Percentiles rank a stretch among this genome's conserved stretches.
phyloP scores from a whole-genome alignment of 2,888 invertebrate species.

The Nomada ruficornis region DNA sequence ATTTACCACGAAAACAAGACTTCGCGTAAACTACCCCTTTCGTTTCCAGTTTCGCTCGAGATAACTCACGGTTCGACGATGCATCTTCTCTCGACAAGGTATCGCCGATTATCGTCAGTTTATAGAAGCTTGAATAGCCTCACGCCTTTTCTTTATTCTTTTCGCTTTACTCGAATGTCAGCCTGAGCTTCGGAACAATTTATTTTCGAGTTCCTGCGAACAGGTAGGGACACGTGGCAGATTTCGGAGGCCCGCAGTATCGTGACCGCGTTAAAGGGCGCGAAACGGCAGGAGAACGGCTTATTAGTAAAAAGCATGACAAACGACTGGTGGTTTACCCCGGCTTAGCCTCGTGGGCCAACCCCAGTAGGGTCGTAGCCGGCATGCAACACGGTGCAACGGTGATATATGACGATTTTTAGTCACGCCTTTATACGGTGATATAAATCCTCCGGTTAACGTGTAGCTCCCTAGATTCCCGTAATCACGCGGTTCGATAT shows the following conservation, averaged over 20 bases:
- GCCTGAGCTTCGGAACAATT: neutral
- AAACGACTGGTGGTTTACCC: conserved; percentile 80
- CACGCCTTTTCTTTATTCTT: neutral
- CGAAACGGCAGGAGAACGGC: conserved; percentile 70
- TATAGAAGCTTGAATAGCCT: neutral
- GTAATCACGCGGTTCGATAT: conserved; percentile 52
- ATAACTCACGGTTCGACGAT: conserved; percentile 7
- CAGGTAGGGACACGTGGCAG: conserved; percentile 20
- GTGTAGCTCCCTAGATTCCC: conserved; percentile 74
- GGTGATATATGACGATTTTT: conserved; percentile 80
- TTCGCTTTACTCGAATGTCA: neutral
- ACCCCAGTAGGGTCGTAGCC: conserved; percentile 78
- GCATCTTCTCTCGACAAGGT: conserved; percentile 13
- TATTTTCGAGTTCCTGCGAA: neutral
- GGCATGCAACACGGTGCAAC: conserved; percentile 73
- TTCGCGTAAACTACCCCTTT: neutral
- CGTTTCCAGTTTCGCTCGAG: neutral
- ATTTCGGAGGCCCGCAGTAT: conserved; percentile 57
- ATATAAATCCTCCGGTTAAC: conserved; percentile 78
- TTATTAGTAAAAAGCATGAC: conserved; percentile 82
- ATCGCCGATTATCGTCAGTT: conserved; percentile 21
- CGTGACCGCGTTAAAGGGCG: conserved; percentile 69
- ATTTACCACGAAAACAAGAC: conserved; percentile 37
- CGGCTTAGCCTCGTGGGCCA: conserved; percentile 74
- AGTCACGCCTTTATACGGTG: conserved; percentile 81